Base-by-base conservation (phyloP, 2,113 vertebrate species). In the Eulemur macaco region DNA sequence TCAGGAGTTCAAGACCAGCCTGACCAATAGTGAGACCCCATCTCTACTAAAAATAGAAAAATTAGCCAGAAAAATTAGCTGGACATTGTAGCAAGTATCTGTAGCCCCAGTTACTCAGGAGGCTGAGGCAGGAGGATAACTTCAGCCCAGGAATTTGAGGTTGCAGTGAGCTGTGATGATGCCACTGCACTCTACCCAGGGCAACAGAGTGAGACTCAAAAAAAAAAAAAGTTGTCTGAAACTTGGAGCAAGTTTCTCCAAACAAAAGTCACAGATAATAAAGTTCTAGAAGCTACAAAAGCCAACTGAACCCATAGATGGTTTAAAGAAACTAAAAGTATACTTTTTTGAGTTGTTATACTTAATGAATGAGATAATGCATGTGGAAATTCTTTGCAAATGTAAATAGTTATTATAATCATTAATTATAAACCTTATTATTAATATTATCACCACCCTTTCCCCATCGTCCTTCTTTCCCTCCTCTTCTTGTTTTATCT, bases 311-410 rank as follows among this genome's bases (percentile, higher is more conserved):
- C 47, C n/a, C 12, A 39, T 34, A 54, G 8, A 77, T 58, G 50
- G 68, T 45, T n/a, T 82, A 92, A 74, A 54, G 71, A 37, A 74
- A 73, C 27, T 66, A 71, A 76, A n/a, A 54, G n/a, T 27, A 29
- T 91, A 64, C 27, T 83, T 92, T 84, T 73, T 73, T n/a, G 2
- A 89, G 60, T 89, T 52, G 34, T n/a, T 64, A 47, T 12, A 27
- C 18, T 45, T 86, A 71, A 66, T 91, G 58, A 97, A 94, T 77
- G 66, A 88, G 80, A 77, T 52, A 58, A 27, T 66, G 54, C 37
- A 56, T 76, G 37, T 56, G 52, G 27, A 93, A 85, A 45, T 77
- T 88, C 52, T 94, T 82, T 86, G 60, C 54, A 92, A 91, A 86
- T 31, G 17, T 47, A 81, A 94, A 39, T 63, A n/a, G 76, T 69